Base-by-base conservation (phyloP, 2,797 vertebrate genomes). In the Micrastur ruficollis region DNA sequence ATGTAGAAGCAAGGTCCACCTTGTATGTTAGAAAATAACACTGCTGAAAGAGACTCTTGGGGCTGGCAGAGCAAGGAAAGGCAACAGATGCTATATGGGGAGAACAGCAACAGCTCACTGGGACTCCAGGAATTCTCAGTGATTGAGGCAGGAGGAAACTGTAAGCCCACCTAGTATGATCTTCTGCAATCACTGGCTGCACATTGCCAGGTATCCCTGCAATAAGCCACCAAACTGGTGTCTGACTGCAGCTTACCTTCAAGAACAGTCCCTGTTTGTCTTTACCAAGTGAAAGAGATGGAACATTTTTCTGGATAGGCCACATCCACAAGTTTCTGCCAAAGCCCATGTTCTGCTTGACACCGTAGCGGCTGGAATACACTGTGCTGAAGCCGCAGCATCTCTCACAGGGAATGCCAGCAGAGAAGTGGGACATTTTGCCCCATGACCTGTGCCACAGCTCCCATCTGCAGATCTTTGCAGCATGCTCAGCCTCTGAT, bases 81-180 rank as follows among this genome's bases (percentile, higher is more conserved):
- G 11, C 0, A 6, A 50, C 9, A 86, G 70, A 36, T 71, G 14
- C 42, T 6, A 1, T 23, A 29, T 2, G 3, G 50, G 6, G 4
- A 40, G 19, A 71, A 26, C 14, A 73, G 40, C n/a, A 86, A 56
- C 36, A 61, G 23, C 14, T 86, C 38, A 15, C 36, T 80, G 68
- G 11, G 29, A 8, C 36, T 81, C 89, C 12, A 40, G 42, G 26
- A 26, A 27, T 44, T 11, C 21, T 71, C 66, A 52, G 17, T 5
- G 32, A 56, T 2, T 1, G 3, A 66, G 38, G 38, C 67, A 58
- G 63, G 22, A 83, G 36, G n/a, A 40, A n/a, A 38, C 22, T 32
- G 23, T 42, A 70, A 56, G 19, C 15, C 29, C 49, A 49, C 6
- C 15, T 32, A 53, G 14, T 21, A 20, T 27, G 36, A 26, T 42